phyloP scores from a whole-genome alignment of 2,113 vertebrate species.

The Porphyrio hochstetteri region DNA sequence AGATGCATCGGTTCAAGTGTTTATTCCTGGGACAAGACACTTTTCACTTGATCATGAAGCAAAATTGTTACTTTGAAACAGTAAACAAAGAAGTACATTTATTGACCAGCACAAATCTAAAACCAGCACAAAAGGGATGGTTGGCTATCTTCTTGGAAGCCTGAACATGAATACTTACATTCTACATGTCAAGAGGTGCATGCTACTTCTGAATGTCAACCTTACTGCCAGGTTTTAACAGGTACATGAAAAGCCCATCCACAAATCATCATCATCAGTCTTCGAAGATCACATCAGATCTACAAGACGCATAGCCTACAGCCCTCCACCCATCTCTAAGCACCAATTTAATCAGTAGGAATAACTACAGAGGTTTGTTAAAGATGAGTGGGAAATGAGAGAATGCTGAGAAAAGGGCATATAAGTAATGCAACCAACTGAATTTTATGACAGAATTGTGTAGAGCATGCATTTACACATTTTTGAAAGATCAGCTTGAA shows the following conservation, averaged over 20 bases:
- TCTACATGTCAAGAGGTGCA: neutral
- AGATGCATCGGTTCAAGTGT: neutral
- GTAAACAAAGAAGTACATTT: neutral
- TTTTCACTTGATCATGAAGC: neutral
- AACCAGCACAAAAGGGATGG: neutral
- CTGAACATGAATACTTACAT: neutral
- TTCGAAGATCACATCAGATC: neutral
- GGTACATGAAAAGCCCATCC: neutral
- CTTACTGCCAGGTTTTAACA: neutral
- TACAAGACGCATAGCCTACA: neutral
- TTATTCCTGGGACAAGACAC: neutral
- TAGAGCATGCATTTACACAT: constrained; percentile 33
- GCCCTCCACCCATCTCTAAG: neutral
- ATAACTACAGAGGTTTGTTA: constrained; percentile 42
- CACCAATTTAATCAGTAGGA: constrained; percentile 37
- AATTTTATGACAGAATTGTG: constrained; percentile 28
- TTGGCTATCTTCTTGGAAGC: neutral
- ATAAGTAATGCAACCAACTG: neutral
- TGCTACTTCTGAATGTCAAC: neutral
- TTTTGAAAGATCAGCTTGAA: constrained; percentile 29
- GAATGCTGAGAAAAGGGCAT: constrained; percentile 32
- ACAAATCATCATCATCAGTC: neutral
- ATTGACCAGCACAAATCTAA: neutral
- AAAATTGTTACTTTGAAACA: neutral
- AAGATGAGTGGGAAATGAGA: constrained; percentile 41